Percentiles rank a stretch among this genome's conserved stretches.
phyloP scores from a whole-genome alignment of 2,113 vertebrate species.

The Callorhinus ursinus region DNA sequence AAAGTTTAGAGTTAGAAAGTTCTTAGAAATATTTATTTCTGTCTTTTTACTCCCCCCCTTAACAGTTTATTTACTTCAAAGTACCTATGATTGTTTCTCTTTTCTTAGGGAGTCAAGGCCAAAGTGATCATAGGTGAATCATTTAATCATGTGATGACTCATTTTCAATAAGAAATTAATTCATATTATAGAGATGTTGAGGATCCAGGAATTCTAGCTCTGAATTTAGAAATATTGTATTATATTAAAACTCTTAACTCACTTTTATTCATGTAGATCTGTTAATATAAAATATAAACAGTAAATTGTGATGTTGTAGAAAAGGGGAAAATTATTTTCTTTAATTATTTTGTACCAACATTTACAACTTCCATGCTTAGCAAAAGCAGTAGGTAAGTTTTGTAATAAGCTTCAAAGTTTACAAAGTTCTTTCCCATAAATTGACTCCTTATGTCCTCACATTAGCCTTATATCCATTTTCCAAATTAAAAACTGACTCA shows the following conservation, averaged over 20 bases:
- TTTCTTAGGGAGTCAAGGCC: neutral
- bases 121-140: neutral
- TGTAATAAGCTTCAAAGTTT: neutral
- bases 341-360: neutral
- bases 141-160: neutral
- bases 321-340: neutral
- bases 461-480: neutral
- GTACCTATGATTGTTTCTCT: neutral
- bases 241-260: neutral
- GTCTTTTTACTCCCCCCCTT: neutral
- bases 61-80: neutral
- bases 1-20: neutral
- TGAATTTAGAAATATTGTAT: neutral
- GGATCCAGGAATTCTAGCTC: neutral
- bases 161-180: conserved; percentile 46
- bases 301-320: neutral
- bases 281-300: conserved; percentile 1
- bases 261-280: neutral
- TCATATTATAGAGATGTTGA: neutral
- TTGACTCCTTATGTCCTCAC: neutral
- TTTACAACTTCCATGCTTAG: neutral
- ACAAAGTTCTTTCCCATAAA: neutral
- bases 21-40: conserved; percentile 16
- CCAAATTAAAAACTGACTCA: neutral
- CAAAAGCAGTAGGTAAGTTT: neutral